These are phyloP conservation scores for Sycophaga agraensis DNA, from an alignment of 1,140 invertebrate species.

Conservation along the genomic window DNA sequence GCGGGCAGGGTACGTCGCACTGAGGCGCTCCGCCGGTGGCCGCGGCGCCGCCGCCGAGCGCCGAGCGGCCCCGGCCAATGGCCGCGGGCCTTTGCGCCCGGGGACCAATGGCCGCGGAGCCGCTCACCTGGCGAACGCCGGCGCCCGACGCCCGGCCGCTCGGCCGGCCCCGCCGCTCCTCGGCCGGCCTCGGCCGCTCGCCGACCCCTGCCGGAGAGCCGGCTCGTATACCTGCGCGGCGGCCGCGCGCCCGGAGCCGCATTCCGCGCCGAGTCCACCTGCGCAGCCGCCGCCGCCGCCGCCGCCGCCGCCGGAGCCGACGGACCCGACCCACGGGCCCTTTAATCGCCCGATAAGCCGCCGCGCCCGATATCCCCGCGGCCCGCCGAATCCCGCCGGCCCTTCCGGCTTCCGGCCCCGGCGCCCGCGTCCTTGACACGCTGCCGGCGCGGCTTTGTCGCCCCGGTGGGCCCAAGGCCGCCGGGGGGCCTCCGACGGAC, in stretches of 20 bases:
- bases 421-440: too few species aligned
- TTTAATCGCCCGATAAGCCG: background rate
- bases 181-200: too few species aligned
- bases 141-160: background rate
- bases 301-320: background rate
- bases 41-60: slow-evolving; percentile 8
- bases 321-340: background rate
- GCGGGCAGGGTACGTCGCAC: slow-evolving; percentile 47
- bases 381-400: slow-evolving; percentile 22
- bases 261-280: too few species aligned
- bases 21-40: slow-evolving; percentile 42
- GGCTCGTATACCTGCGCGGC: too few species aligned
- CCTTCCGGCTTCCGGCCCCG: slow-evolving; percentile 35
- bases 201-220: too few species aligned
- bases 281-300: background rate
- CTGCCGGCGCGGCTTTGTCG: too few species aligned
- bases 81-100: background rate
- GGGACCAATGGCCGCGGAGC: slow-evolving; percentile 31
- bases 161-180: too few species aligned
- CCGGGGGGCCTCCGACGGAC: too few species aligned
- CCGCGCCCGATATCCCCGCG: too few species aligned
- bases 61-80: slow-evolving; percentile 35
- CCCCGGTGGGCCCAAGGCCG: too few species aligned
- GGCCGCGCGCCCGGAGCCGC: background rate
- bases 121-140: slow-evolving; percentile 38